Evolutionary conservation across 2,888 invertebrate genomes (phyloP), one percentile per base, ranked within the genome.

Genomic region (Limnephilus marmoratus): DNA sequence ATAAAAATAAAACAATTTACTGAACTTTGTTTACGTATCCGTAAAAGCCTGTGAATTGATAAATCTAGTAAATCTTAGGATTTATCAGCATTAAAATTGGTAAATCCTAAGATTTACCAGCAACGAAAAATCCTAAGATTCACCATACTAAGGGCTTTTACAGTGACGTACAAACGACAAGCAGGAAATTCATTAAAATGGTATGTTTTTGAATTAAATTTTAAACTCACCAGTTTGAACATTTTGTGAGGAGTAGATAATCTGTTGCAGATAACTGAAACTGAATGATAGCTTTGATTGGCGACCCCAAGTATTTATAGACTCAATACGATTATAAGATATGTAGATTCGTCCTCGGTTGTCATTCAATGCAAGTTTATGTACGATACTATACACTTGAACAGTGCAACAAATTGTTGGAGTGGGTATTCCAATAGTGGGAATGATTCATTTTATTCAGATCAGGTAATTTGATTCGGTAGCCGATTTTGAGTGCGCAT

Each of bases 181-280:
- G 12, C 12, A 45, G 12, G 45, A 45, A 45, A 2, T 45, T 45
- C 45, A 12, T 45, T 45, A 45, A 45, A 45, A 45, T 45, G 7
- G 1, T 12, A 1, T 41, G 12, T 45, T 82, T 34, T 13, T 29
- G 15, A 82, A 82, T 0, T 2, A 13, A 18, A 31, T 13, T 31
- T 18, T 34, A 7, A 53, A 91, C 93, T 93, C 86, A 93, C 94
- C 91, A 93, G 82, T 80, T 93, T 93, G 93, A 93, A 93, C 93
- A 93, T 93, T 85, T 93, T 93, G 91, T 49, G 89, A 88, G 68
- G 49, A 81, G 15, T 18, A n/a, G 45, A 34, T 91, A 81, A 49
- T 68, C 90, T 93, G 80, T 92, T 90, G 92, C 90, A 80, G 29
- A 85, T 80, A 88, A 18, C 53, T 53, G 53, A 90, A 93, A 93